Percentiles rank a stretch among this genome's conserved stretches.
phyloP scores from a whole-genome alignment of 2,113 vertebrate species.

The Neolamprologus caudopunctatus region DNA sequence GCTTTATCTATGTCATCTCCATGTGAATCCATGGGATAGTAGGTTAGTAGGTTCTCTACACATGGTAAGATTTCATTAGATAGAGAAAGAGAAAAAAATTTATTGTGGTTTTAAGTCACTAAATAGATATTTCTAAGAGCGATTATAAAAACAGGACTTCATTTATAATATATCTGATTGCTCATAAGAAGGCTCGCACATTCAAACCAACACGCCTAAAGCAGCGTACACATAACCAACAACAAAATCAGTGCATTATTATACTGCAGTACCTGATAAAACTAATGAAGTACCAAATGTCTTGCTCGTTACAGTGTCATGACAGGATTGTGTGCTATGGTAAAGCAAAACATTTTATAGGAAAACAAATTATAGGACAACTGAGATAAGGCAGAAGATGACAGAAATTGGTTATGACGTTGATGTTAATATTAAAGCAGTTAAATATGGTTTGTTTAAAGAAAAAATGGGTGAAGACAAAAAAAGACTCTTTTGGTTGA shows the following conservation, averaged over 20 bases:
- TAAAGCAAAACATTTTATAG: background rate
- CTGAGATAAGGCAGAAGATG: background rate
- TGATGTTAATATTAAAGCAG: background rate
- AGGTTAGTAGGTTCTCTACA: slow-evolving; percentile 7
- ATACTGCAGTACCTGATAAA: background rate
- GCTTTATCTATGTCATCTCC: background rate
- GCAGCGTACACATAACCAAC: background rate
- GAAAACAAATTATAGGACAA: background rate
- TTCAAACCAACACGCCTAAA: background rate
- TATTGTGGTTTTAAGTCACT: background rate
- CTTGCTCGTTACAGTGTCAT: background rate
- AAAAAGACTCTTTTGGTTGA: background rate
- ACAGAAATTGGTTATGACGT: background rate
- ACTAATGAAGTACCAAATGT: background rate
- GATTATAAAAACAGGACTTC: background rate
- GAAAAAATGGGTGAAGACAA: background rate
- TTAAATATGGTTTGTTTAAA: background rate
- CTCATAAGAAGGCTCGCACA: background rate
- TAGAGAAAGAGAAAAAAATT: background rate
- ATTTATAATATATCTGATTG: background rate
- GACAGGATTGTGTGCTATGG: background rate
- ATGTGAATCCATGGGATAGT: background rate
- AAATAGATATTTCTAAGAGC: background rate
- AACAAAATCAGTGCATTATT: background rate
- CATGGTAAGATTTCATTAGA: background rate